Base-by-base conservation (phyloP, 2,113 vertebrate genomes). In the Epinephelus cyanopodus region DNA sequence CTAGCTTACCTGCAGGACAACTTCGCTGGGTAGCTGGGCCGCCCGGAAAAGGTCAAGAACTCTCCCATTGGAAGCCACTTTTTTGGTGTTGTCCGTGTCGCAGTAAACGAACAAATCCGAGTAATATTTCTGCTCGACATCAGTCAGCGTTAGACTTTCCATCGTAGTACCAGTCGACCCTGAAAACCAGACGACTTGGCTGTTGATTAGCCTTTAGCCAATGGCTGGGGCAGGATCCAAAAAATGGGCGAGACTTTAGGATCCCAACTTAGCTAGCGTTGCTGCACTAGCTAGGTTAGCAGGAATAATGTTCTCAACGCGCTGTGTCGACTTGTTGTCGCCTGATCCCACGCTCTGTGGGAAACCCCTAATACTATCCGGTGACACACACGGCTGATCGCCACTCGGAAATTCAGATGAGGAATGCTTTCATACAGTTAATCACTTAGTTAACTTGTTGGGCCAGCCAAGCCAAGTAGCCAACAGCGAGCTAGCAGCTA, bases 21-120 rank as follows among this genome's bases (percentile, higher is more conserved):
- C 97, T 93, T 99, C 98, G 95, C 92, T 97, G 82, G 97, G 96
- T 48, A 99, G 95, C 96, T 99, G 98, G 89, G 98, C 97, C 95
- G 98, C 97, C 94, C 98, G 96, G 96, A 99, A 98, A 72, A 99
- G 97, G 94, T 99, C 98, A 87, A 98, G 95, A 89, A 98, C 98
- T 90, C 97, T 96, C 77, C 96, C 97, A 86, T 97, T 97, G 89
- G 97, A 97, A 74, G 97, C 97, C 94, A 98, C 97, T 96, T 99
- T 99, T 92, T 99, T 98, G 87, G 97, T 97, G 95, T 97, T 97
- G 91, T 99, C 98, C 86, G 97, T 97, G 95, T 99, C 98, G 96
- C 98, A 99, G 95, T 98, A 98, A 47, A 96, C 93, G 95, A 99
- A 99, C 90, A 99, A 94, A 72, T 99, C 98, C 91, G 97, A 98